These are phyloP conservation scores for Adelosebastes latens DNA, from an alignment of 2,797 vertebrate species.

Conservation along the genomic window DNA sequence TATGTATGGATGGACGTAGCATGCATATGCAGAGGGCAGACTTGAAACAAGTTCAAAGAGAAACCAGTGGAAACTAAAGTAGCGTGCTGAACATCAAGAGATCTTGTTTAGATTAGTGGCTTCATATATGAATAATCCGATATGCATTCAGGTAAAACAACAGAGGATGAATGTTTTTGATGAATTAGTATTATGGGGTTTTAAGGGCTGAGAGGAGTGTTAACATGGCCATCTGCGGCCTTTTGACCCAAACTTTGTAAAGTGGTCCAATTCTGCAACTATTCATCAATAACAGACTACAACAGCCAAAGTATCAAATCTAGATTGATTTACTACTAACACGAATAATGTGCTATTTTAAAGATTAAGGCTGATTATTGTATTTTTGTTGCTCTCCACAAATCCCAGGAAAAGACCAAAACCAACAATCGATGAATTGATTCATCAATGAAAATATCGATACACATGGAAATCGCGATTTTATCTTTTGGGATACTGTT, in stretches of 20 bases:
- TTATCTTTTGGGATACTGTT: no score
- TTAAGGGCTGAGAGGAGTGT: neutral
- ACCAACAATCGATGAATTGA: neutral
- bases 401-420: neutral
- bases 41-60: constrained; percentile 70
- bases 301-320: neutral
- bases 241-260: neutral
- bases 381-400: neutral
- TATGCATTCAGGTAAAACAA: constrained; percentile 15
- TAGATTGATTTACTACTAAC: neutral
- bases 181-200: neutral
- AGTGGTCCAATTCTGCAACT: neutral
- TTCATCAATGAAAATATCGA: neutral
- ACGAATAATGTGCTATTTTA: no score
- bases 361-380: neutral
- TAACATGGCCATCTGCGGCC: neutral
- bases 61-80: constrained; percentile 31
- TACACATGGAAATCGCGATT: no score
- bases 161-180: constrained; percentile 5
- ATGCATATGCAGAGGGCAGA: constrained; percentile 57
- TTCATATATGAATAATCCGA: constrained; percentile 34
- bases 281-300: neutral
- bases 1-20: constrained; percentile 38
- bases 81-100: constrained; percentile 36
- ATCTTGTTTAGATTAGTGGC: constrained; percentile 25